Percentiles rank a stretch among this genome's conserved stretches.
Conservation (phyloP, 2,113 vertebrate genomes). For the Pollimyrus isidori region DNA sequence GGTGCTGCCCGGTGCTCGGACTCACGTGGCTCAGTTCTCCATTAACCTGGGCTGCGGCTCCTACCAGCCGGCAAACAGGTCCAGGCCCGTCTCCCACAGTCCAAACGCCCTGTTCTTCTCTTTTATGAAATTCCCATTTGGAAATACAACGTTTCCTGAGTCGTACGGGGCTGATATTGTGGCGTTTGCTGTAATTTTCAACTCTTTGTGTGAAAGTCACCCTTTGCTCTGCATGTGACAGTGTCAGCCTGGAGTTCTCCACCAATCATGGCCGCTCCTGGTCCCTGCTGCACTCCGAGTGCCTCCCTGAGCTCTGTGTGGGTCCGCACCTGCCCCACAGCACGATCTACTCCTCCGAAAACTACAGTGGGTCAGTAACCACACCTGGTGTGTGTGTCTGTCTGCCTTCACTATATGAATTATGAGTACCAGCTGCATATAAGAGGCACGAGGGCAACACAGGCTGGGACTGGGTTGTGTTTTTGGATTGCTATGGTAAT, state of each 20-base stretch:
- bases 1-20: slow-evolving; percentile 74
- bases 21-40: slow-evolving; percentile 92
- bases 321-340: slow-evolving; percentile 91
- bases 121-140: neutral
- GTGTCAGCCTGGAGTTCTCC: slow-evolving; percentile 88
- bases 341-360: slow-evolving; percentile 90
- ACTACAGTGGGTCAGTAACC: slow-evolving; percentile 84
- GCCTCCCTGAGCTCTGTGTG: slow-evolving; percentile 84
- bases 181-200: neutral
- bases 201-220: neutral
- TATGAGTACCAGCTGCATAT: neutral
- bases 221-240: slow-evolving; percentile 34
- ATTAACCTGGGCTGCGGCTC: slow-evolving; percentile 95
- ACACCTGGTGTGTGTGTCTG: slow-evolving; percentile 22
- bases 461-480: neutral
- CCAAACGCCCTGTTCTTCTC: neutral
- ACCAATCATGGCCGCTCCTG: slow-evolving; percentile 89
- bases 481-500: neutral
- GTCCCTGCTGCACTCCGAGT: slow-evolving; percentile 87
- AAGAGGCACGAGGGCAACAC: neutral
- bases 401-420: neutral
- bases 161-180: neutral
- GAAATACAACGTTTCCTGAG: neutral
- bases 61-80: slow-evolving; percentile 93
- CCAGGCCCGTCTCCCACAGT: slow-evolving; percentile 14